Percentiles rank a stretch among this genome's conserved stretches.
phyloP scores from a whole-genome alignment of 2,888 invertebrate genomes.

The Bembecia ichneumoniformis region DNA sequence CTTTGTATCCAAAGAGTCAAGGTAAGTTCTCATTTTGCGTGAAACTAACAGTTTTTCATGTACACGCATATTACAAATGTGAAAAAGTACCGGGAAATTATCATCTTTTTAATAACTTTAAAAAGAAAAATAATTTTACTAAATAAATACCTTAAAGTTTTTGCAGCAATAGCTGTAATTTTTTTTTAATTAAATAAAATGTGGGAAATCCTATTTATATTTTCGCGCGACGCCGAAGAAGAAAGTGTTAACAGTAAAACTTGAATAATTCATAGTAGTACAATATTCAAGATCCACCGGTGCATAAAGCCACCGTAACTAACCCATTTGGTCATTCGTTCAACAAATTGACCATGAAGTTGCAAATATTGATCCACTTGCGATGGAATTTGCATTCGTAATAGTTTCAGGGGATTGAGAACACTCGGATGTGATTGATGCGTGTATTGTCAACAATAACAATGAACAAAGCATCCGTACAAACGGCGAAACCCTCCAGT shows the following conservation, averaged over 20 bases:
- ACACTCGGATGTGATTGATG: slow-evolving; percentile 25
- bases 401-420: not conserved
- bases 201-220: no score
- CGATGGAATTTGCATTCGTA: not conserved
- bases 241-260: not conserved
- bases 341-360: slow-evolving; percentile 1
- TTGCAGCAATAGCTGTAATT: no score
- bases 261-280: not conserved
- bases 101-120: no score
- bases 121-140: no score
- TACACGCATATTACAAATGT: no score
- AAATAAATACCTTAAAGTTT: no score
- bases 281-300: not conserved
- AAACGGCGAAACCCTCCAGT: slow-evolving; percentile 16
- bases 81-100: no score
- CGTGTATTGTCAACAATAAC: slow-evolving; percentile 35
- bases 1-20: no score
- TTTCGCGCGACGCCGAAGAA: no score
- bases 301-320: slow-evolving; percentile 1
- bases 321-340: slow-evolving; percentile 7
- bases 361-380: not conserved
- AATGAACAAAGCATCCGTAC: slow-evolving; percentile 31
- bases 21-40: no score
- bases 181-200: no score
- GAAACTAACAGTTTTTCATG: no score